phyloP scores from a whole-genome alignment of 2,888 invertebrate species.

The Panorpa germanica region DNA sequence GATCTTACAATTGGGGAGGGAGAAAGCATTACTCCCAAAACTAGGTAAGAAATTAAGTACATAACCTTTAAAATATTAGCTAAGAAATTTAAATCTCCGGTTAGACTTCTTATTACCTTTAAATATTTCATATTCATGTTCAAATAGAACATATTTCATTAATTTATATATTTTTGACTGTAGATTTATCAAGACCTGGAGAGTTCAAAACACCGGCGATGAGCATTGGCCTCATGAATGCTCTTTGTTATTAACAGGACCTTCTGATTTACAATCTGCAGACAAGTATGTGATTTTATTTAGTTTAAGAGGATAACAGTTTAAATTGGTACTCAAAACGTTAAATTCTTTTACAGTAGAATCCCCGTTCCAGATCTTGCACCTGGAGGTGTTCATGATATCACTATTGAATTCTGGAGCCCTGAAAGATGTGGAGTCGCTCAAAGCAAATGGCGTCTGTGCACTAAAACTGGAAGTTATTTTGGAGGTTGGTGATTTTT shows the following conservation, averaged over 20 bases:
- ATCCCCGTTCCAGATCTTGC: constrained; percentile 51
- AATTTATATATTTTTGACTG: constrained; percentile 1
- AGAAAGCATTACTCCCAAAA: constrained; percentile 49
- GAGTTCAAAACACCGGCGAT: constrained; percentile 69
- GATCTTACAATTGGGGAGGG: constrained; percentile 64
- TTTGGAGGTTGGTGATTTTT: constrained; percentile 86
- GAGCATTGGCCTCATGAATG: constrained; percentile 79
- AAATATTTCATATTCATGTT: constrained; percentile 1
- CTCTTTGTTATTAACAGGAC: constrained; percentile 54
- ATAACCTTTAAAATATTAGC: too few species aligned
- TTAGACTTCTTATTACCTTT: constrained; percentile 5
- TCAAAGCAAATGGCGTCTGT: constrained; percentile 79
- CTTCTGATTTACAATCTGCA: too few species aligned
- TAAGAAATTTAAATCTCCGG: too few species aligned
- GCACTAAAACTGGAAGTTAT: constrained; percentile 68
- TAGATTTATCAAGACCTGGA: constrained; percentile 77
- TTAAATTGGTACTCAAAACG: constrained; percentile 21
- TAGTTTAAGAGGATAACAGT: too few species aligned
- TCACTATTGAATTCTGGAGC: constrained; percentile 63
- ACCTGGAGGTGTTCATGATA: constrained; percentile 56
- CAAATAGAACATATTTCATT: neutral
- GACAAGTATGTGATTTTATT: too few species aligned
- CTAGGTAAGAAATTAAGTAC: constrained; percentile 24
- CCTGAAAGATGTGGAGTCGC: constrained; percentile 56
- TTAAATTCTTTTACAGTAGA: constrained; percentile 27